A percentile compares a stretch with the other conserved stretches of the same genome.
These are phyloP conservation scores for Phalanger gymnotis DNA, from an alignment of 2,797 vertebrate genomes.

Conservation along the genomic window DNA sequence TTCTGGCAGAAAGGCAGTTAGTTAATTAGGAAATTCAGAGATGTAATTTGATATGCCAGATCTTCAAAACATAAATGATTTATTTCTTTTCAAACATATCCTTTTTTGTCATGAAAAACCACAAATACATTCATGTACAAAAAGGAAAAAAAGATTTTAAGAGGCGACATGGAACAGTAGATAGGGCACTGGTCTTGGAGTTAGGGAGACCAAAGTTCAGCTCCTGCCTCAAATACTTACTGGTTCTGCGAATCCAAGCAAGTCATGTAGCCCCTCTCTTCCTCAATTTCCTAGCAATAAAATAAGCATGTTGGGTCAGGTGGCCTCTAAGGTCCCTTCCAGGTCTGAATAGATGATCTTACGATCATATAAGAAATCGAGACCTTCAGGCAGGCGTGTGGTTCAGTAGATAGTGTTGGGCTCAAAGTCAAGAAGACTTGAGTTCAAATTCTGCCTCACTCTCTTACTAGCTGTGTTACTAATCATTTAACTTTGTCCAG, in stretches of 20 bases:
- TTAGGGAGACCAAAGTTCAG: not conserved
- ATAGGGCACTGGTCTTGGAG: not conserved
- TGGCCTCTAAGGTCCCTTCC: not conserved
- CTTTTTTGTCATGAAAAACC: not conserved
- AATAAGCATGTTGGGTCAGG: not conserved
- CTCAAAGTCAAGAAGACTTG: not conserved
- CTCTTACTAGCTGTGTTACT: not conserved
- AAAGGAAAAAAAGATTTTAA: not conserved
- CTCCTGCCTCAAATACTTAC: not conserved
- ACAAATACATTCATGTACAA: not conserved
- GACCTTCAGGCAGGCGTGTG: not conserved
- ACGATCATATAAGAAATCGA: not conserved
- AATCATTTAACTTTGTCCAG: not conserved
- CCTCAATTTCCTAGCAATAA: not conserved
- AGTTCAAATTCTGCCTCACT: not conserved
- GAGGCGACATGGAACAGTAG: not conserved
- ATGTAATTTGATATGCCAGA: slow-evolving; percentile 59
- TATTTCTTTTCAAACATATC: not conserved
- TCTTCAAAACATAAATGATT: slow-evolving; percentile 55
- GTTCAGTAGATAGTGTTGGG: not conserved
- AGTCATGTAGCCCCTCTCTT: not conserved
- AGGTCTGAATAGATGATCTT: not conserved
- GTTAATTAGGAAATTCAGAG: slow-evolving; percentile 68
- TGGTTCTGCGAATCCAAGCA: not conserved
- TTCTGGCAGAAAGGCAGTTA: slow-evolving; percentile 56